phyloP scores from a whole-genome alignment of 2,113 vertebrate species.

The Martes martes region DNA sequence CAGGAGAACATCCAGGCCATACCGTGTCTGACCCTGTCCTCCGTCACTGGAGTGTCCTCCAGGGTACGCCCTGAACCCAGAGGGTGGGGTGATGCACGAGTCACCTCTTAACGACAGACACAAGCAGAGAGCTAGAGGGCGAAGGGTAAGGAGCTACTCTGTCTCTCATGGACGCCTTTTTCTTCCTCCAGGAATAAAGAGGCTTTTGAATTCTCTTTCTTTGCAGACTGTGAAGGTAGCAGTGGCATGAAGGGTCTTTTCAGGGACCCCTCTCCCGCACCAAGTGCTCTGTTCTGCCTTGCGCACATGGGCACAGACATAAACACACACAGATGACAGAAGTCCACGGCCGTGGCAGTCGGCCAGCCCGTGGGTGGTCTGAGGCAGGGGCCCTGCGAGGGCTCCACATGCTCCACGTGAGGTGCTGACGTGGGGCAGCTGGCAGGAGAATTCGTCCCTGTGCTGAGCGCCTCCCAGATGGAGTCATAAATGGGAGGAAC shows the following conservation, averaged over 20 bases:
- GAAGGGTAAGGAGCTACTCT: fast-evolving
- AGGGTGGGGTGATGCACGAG: too few species aligned
- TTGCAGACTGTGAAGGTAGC: background rate
- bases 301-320: background rate
- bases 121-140: fast-evolving
- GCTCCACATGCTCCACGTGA: background rate
- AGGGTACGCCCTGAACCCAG: background rate
- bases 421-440: background rate
- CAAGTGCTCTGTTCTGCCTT: background rate
- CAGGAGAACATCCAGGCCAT: fast-evolving
- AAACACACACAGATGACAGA: background rate
- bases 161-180: background rate
- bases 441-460: background rate
- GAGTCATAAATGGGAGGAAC: background rate
- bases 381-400: background rate
- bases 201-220: background rate
- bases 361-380: background rate
- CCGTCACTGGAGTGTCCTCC: fast-evolving
- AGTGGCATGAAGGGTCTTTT: background rate
- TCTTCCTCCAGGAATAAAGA: background rate
- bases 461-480: too few species aligned
- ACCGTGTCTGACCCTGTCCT: background rate
- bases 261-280: too few species aligned
- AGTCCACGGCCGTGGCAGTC: fast-evolving
- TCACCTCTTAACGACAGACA: background rate